A percentile compares a stretch with the other conserved stretches of the same genome.
Conservation (phyloP, 2,888 invertebrate species). For the Philaethria dido region DNA sequence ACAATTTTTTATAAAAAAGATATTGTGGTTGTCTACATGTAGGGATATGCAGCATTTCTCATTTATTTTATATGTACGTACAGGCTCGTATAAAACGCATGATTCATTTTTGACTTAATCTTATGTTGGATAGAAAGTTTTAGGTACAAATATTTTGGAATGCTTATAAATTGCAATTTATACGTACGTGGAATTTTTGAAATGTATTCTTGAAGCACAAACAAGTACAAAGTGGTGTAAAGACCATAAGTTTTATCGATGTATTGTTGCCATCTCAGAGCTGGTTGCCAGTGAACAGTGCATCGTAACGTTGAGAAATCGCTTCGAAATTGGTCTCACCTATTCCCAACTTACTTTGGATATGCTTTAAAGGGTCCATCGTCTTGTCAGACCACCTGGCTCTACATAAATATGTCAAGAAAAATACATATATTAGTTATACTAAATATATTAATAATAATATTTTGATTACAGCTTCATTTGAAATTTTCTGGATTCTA, state of each 20-base stretch:
- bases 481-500: not conserved
- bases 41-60: not conserved
- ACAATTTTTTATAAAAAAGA: too few relatives aligned
- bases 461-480: not conserved
- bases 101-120: not conserved
- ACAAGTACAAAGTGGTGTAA: conserved; percentile 52
- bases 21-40: too few relatives aligned
- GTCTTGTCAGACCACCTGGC: conserved; percentile 60
- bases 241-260: conserved; percentile 70
- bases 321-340: conserved; percentile 70
- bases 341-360: conserved; percentile 59
- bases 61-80: not conserved
- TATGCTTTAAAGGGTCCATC: conserved; percentile 52
- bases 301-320: conserved; percentile 61
- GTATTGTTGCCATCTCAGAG: conserved; percentile 67
- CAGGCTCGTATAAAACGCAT: not conserved
- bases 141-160: not conserved
- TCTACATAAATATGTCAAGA: conserved; percentile 52
- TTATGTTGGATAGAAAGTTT: not conserved
- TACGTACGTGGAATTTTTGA: conserved; percentile 33
- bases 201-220: conserved; percentile 44
- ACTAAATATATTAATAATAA: not conserved
- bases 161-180: conserved; percentile 36
- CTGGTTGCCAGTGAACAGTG: conserved; percentile 56
- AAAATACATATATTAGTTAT: not conserved